A percentile compares a stretch with the other conserved stretches of the same genome.
Evolutionary conservation across 2,888 invertebrate genomes (phyloP).

Genomic region (Lasioglossum vierecki): DNA sequence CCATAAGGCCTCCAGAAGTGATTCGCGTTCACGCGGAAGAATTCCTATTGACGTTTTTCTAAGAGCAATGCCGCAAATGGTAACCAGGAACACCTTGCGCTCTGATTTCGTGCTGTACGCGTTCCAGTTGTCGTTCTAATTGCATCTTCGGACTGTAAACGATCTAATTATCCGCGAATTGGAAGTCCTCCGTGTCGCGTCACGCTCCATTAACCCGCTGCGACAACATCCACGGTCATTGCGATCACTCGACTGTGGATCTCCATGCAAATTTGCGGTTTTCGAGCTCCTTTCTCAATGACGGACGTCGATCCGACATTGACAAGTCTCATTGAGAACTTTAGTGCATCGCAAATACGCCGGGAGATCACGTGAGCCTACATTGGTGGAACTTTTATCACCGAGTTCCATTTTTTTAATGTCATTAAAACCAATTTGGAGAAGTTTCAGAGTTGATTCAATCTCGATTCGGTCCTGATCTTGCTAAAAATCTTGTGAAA

Average conservation of each 20-base stretch:
- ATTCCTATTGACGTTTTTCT: slow-evolving; percentile 22
- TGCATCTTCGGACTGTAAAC: slow-evolving; percentile 35
- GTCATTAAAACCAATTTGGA: background rate
- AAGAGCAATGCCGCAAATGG: slow-evolving; percentile 38
- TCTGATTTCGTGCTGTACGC: slow-evolving; percentile 25
- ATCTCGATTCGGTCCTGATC: too few species aligned
- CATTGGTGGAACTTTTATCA: too few species aligned
- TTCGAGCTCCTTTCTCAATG: background rate
- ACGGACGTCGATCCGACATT: background rate
- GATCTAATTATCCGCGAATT: slow-evolving; percentile 30
- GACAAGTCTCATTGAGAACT: background rate
- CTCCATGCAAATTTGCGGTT: background rate
- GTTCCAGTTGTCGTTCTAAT: slow-evolving; percentile 36
- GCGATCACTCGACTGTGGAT: background rate
- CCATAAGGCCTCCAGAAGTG: slow-evolving; percentile 10
- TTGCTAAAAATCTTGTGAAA: background rate
- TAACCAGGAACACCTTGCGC: slow-evolving; percentile 34
- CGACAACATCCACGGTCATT: background rate
- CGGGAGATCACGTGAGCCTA: background rate
- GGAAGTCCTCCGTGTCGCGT: slow-evolving; percentile 12
- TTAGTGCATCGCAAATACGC: background rate
- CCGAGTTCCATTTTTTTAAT: background rate
- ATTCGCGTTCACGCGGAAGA: slow-evolving; percentile 53
- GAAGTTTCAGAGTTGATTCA: background rate
- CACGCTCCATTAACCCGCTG: slow-evolving; percentile 14